A percentile compares a stretch with the other conserved stretches of the same genome.
phyloP scores from a whole-genome alignment of 2,888 invertebrate species.

The Cremastinae sp. region DNA sequence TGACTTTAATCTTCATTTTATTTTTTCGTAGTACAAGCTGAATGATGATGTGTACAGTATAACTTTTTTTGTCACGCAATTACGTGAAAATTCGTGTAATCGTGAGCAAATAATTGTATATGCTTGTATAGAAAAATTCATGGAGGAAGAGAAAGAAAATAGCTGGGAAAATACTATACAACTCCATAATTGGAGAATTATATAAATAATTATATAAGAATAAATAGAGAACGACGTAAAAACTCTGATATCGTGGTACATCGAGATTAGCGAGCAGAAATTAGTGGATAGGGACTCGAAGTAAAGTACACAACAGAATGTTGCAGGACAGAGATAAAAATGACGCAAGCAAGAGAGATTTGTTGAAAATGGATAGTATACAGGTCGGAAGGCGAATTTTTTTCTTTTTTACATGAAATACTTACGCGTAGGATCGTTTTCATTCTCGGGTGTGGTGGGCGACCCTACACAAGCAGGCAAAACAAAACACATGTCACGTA shows the following conservation, averaged over 20 bases:
- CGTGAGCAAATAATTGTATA: not conserved
- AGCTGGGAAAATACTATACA: not conserved
- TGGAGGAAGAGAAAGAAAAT: not conserved
- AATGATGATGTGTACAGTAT: not conserved
- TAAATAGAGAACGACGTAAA: slow-evolving; percentile 20
- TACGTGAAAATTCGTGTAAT: slow-evolving; percentile 4
- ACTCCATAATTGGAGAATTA: too few relatives aligned
- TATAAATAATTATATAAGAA: slow-evolving; percentile 23
- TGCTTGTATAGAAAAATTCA: not conserved
- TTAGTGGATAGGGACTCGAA: slow-evolving; percentile 8
- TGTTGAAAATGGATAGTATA: slow-evolving; percentile 40
- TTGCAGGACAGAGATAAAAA: slow-evolving; percentile 34
- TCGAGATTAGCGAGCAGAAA: slow-evolving; percentile 39
- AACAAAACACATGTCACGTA: slow-evolving; percentile 80
- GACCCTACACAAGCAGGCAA: slow-evolving; percentile 81
- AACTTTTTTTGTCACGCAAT: not conserved
- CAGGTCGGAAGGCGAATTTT: slow-evolving; percentile 55
- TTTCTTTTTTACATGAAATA: slow-evolving; percentile 71
- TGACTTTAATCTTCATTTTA: not conserved
- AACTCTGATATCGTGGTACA: slow-evolving; percentile 36
- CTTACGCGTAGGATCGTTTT: slow-evolving; percentile 82
- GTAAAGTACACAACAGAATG: slow-evolving; percentile 22
- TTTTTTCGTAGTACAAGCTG: not conserved
- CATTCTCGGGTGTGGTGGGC: slow-evolving; percentile 81
- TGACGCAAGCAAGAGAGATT: slow-evolving; percentile 47